Conservation (phyloP, 2,888 invertebrate genomes). For the Cinara cedri region DNA sequence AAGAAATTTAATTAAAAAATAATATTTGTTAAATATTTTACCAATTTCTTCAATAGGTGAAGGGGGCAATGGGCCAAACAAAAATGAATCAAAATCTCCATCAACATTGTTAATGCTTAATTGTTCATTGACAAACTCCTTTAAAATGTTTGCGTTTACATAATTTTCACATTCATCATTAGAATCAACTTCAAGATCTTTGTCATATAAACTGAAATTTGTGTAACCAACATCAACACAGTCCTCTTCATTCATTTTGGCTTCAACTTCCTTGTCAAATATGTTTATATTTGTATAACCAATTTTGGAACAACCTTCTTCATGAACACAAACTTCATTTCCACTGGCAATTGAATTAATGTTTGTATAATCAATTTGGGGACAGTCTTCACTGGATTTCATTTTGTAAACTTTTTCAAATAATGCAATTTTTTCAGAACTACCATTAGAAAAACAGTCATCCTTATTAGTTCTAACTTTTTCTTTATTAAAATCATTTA, state of each 20-base stretch:
- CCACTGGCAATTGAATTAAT: constrained; percentile 22
- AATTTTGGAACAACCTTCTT: neutral
- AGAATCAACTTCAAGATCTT: constrained; percentile 13
- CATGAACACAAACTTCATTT: neutral
- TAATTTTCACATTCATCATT: constrained; percentile 46
- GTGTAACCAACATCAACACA: constrained; percentile 36
- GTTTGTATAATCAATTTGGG: constrained; percentile 21
- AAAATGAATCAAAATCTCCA: constrained; percentile 56
- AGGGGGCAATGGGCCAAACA: constrained; percentile 80
- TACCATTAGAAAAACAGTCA: constrained; percentile 31
- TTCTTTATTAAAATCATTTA: constrained; percentile 30
- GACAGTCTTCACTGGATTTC: constrained; percentile 6
- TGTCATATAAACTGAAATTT: constrained; percentile 34
- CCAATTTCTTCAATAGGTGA: constrained; percentile 82
- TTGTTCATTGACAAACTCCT: constrained; percentile 52
- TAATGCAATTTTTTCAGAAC: constrained; percentile 1
- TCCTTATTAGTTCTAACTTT: neutral
- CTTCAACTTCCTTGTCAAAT: neutral
- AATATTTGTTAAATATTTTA: constrained; percentile 15
- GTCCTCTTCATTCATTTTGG: constrained; percentile 15
- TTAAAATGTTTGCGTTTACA: constrained; percentile 45
- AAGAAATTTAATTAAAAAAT: too few relatives aligned
- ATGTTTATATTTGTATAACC: neutral
- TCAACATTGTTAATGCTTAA: constrained; percentile 45
- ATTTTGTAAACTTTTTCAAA: neutral